phyloP scores from a whole-genome alignment of 2,113 vertebrate species.

The Tylochromis polylepis region DNA sequence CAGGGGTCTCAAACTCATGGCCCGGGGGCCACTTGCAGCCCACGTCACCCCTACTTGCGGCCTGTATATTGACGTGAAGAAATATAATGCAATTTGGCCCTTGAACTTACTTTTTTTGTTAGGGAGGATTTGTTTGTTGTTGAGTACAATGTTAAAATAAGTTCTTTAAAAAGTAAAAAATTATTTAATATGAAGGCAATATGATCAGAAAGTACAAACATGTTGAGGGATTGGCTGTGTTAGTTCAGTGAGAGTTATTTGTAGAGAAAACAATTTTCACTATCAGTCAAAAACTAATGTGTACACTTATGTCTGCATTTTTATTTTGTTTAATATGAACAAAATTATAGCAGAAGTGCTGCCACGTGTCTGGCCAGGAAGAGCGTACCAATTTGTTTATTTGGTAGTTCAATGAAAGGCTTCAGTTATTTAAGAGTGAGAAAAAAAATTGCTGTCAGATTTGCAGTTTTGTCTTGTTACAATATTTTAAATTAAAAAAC shows the following conservation, averaged over 20 bases:
- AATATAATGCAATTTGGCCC: neutral
- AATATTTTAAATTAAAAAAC: neutral
- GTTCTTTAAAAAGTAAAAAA: neutral
- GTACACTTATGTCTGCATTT: rapidly evolving
- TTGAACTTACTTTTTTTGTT: rapidly evolving
- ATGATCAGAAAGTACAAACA: neutral
- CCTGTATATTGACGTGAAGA: neutral
- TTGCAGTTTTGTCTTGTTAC: neutral
- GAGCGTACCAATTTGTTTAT: neutral
- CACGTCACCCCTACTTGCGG: neutral
- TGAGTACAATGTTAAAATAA: neutral
- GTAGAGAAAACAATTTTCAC: too few species aligned
- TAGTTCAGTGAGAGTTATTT: too few species aligned
- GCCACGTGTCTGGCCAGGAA: neutral
- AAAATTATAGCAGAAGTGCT: rapidly evolving
- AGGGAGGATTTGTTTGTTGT: neutral
- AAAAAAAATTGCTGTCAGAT: too few species aligned
- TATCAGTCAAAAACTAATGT: neutral
- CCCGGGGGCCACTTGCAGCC: neutral
- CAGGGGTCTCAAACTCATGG: neutral
- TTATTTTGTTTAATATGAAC: rapidly evolving
- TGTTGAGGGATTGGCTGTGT: neutral
- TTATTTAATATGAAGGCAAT: neutral
- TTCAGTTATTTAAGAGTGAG: rapidly evolving
- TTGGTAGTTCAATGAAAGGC: neutral